A percentile compares a stretch with the other conserved stretches of the same genome.
phyloP scores from a whole-genome alignment of 2,113 vertebrate genomes.

The Herpetotheres cachinnans region DNA sequence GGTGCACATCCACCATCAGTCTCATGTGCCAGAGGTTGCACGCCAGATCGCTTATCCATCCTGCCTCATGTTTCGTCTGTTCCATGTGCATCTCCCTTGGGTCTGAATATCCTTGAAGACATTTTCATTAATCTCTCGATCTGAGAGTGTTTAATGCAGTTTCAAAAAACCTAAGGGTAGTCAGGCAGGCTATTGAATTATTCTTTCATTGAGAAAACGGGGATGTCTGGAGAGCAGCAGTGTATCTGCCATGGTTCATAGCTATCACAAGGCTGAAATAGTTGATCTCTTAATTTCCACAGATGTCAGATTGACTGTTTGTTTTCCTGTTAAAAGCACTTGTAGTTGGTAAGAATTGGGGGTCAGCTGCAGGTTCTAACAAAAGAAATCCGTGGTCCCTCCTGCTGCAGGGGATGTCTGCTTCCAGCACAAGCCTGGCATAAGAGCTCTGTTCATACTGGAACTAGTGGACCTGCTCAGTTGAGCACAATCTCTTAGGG shows the following conservation, averaged over 20 bases:
- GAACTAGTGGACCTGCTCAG: neutral
- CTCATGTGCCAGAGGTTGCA: fast-evolving
- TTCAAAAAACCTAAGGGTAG: neutral
- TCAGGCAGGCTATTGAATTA: neutral
- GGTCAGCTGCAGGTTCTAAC: neutral
- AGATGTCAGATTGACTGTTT: neutral
- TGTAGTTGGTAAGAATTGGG: neutral
- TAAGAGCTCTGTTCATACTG: neutral
- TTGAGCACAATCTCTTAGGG: neutral
- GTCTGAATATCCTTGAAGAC: neutral
- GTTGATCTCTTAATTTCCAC: neutral
- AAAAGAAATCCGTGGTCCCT: neutral
- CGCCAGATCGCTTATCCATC: fast-evolving
- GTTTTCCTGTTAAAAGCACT: neutral
- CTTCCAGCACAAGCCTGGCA: neutral
- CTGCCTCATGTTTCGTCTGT: fast-evolving
- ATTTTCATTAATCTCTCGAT: neutral
- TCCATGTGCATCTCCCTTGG: neutral
- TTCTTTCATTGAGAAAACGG: neutral
- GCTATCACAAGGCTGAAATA: neutral
- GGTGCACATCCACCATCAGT: fast-evolving
- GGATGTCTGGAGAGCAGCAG: neutral
- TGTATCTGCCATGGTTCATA: neutral
- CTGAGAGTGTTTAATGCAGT: neutral
- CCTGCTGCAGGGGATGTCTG: neutral